Evolutionary conservation across 2,113 vertebrate species (phyloP), one percentile per base, ranked within the genome.

Genomic region (Poeciliopsis retropinna): DNA sequence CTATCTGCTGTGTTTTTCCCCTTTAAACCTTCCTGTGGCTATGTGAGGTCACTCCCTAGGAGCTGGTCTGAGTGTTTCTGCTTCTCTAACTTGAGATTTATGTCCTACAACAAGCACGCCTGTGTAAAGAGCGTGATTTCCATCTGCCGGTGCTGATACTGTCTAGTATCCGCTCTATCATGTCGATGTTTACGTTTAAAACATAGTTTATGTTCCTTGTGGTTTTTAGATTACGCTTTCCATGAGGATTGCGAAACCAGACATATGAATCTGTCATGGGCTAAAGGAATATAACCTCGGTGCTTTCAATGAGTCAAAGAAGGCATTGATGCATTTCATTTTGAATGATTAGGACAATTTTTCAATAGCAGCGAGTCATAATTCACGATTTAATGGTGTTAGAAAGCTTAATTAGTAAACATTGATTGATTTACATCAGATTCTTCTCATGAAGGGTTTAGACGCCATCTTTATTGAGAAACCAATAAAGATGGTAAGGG

Each of bases 181-280:
- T 32, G 63, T 83, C 72, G 79, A 86, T 90, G 88, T 92, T 93
- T 91, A 90, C 89, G 87, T 91, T 91, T 89, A 86, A 94, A 93
- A 91, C 85, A 82, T 27, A 28, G 80, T 86, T 92, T 87, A 68
- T 73, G 85, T 89, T 92, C 85, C 89, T 85, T 88, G 89, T 66
- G 89, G 88, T 90, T 93, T 92, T 88, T 88, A 88, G 82, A 76
- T 91, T 92, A 86, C 85, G 87, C 86, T 88, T 82, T 81, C 75
- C 83, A 78, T 57, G 67, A 81, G 77, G 85, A 76, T 88, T 84
- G 67, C 80, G 79, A 85, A 84, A 61, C 77, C 81, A 83, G 79
- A 65, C 70, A 41, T 75, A 84, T 25, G 84, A 83, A 79, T 82
- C 88, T 81, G 79, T 67, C 70, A 64, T n/a, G 41, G 69, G 39